Percentiles rank a stretch among this genome's conserved stretches.
Conservation (phyloP, 1,140 invertebrate species). For the Drosophila baimaii region DNA sequence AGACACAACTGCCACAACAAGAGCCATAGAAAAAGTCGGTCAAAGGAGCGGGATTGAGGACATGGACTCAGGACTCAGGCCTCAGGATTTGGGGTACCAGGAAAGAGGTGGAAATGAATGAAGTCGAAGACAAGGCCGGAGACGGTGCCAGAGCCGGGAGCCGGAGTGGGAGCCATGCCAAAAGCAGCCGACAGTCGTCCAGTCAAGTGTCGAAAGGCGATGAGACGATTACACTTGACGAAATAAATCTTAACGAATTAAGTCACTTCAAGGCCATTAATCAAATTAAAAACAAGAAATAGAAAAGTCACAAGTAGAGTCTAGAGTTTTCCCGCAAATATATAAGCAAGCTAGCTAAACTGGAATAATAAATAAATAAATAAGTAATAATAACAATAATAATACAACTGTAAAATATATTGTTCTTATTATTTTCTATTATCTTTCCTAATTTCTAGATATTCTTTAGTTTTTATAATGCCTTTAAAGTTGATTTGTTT, state of each 20-base stretch:
- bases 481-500: too few species aligned
- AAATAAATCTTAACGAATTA: neutral
- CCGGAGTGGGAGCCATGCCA: conserved; percentile 18
- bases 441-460: too few species aligned
- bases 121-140: neutral
- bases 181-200: conserved; percentile 39
- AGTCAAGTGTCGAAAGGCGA: conserved; percentile 32
- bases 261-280: too few species aligned
- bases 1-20: conserved; percentile 53
- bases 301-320: too few species aligned
- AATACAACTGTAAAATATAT: too few species aligned
- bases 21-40: conserved; percentile 2
- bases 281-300: neutral
- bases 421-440: too few species aligned
- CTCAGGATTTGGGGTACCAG: neutral
- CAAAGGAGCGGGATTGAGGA: neutral
- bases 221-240: conserved; percentile 3
- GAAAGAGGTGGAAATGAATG: conserved; percentile 11
- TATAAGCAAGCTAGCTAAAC: too few species aligned
- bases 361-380: too few species aligned
- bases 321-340: too few species aligned
- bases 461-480: too few species aligned
- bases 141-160: neutral
- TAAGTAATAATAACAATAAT: too few species aligned
- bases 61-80: neutral